Base-by-base conservation (phyloP, 2,113 vertebrate species). In the Tricholaema leucomelas region DNA sequence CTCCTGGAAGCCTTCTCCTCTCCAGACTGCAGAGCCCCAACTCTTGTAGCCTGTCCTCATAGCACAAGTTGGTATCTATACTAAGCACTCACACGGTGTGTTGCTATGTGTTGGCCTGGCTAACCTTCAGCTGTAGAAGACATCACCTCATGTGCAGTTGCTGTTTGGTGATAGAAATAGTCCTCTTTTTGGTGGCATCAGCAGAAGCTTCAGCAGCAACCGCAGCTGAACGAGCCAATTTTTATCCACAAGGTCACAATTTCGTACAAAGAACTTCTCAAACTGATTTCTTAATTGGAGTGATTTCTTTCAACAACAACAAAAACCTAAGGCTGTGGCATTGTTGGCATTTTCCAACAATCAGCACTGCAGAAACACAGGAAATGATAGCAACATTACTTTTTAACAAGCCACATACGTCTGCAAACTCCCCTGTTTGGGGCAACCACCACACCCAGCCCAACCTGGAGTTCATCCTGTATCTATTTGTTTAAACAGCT, bases 381-480 rank as follows among this genome's bases (percentile, higher is more conserved):
- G 82, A 91, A 92, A 92, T 54, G 64, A 58, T 31, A 55, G 59
- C 6, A 27, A 54, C 77, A 91, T 67, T 60, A 20, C 60, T 38
- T 77, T n/a, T 2, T 19, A 59, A 67, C 63, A 35, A 31, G 4
- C 2, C 9, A 70, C 13, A 36, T 65, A 61, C 6, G 42, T 78
- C 82, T 54, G 27, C 31, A 81, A 70, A 42, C 20, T 56, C 28
- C 33, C n/a, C 23, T 8, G 7, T 75, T 69, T 78, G 33, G 61
- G 73, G 46, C 85, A 73, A 3, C 35, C 44, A 35, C 88, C 78
- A 61, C 75, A 65, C 81, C 86, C 84, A 81, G 19, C 33, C 36
- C 64, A 92, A 85, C 67, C 69, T 76, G 78, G 72, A 90, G 67
- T 73, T 91, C 75, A 64, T 81, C 87, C 78, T 69, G n/a, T 46